Conservation (phyloP, 2,113 vertebrate species). For the Egretta garzetta region DNA sequence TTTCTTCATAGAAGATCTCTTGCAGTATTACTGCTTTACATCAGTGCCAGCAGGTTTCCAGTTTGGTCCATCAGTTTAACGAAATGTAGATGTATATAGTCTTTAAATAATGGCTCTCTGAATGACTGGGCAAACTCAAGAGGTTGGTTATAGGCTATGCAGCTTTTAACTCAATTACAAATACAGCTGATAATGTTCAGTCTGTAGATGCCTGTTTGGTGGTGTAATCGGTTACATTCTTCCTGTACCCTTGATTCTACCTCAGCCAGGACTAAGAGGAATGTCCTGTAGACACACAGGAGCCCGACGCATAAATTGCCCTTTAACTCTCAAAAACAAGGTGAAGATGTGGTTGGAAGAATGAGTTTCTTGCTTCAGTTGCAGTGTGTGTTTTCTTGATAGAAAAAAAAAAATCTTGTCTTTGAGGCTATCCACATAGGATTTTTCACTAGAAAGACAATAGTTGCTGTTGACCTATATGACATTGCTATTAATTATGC, state of each 20-base stretch:
- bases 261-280: not conserved
- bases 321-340: not conserved
- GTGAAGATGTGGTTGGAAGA: not conserved
- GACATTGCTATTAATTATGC: conserved; percentile 12
- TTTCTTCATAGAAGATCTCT: not conserved
- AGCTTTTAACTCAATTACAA: not conserved
- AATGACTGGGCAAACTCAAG: not conserved
- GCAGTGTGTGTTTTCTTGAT: not conserved
- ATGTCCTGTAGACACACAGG: not conserved
- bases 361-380: not conserved
- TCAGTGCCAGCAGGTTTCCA: not conserved
- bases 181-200: not conserved
- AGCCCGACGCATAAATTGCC: not conserved
- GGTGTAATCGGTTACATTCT: not conserved
- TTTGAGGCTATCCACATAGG: not conserved
- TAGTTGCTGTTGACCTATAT: not conserved
- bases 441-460: not conserved
- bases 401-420: not conserved
- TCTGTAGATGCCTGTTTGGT: not conserved
- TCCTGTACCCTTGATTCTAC: not conserved
- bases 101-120: not conserved
- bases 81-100: not conserved
- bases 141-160: not conserved
- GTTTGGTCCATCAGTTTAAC: not conserved
- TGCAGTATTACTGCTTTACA: not conserved